These are phyloP conservation scores for Oryctolagus cuniculus DNA, from an alignment of 2,113 vertebrate genomes.

Conservation along the genomic window mOryCun1.1 NC_091432.1:186910501-186911000, in stretches of 20 bases:
- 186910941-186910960: neutral
- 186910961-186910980: constrained; percentile 14
- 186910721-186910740: neutral
- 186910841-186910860: neutral
- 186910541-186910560: neutral
- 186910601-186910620: neutral
- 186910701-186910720: constrained; percentile 23
- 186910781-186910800: neutral
- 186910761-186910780: neutral
- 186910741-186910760: neutral
- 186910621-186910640: neutral
- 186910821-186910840: neutral
- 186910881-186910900: neutral
- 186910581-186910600: neutral
- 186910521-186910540: neutral
- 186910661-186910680: neutral
- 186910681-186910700: constrained; percentile 28
- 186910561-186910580: neutral
- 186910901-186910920: neutral
- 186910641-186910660: constrained; percentile 3
- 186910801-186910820: neutral
- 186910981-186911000: neutral
- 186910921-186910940: neutral
- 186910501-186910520: neutral
- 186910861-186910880: neutral